Evolutionary conservation across 2,113 vertebrate species (phyloP).

Genomic region (Tamias sibiricus): DNA sequence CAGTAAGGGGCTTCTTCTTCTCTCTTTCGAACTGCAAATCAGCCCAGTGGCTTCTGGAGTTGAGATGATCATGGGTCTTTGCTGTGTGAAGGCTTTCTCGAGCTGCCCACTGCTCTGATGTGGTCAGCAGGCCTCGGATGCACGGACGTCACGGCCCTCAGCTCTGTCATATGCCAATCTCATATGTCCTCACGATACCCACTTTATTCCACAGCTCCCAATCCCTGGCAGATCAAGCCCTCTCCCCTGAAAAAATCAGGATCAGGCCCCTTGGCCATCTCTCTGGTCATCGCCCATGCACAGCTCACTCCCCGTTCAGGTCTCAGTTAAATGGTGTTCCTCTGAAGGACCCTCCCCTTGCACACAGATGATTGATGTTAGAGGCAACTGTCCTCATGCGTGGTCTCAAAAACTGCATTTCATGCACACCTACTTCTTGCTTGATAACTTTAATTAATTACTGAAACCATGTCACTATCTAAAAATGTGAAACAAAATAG

Average conservation of each 20-base stretch:
- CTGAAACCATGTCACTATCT: neutral
- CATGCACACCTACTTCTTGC: neutral
- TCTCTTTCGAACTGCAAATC: neutral
- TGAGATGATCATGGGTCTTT: too few species aligned
- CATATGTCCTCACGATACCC: too few species aligned
- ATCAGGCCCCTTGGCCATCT: neutral
- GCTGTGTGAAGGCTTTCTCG: neutral
- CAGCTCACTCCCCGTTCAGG: neutral
- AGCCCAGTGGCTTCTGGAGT: neutral
- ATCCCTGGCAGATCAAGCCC: neutral
- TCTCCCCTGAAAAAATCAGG: neutral
- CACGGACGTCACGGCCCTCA: neutral
- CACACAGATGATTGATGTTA: neutral
- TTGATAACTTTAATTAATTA: neutral
- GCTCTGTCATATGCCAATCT: neutral
- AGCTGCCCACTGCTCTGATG: accelerated
- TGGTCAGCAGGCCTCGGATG: neutral
- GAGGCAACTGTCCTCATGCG: neutral
- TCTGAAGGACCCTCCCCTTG: neutral
- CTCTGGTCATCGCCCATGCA: neutral
- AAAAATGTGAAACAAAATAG: neutral
- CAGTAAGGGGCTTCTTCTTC: neutral
- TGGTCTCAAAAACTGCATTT: neutral
- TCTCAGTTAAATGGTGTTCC: neutral
- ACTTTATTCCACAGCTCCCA: accelerated